Base-by-base conservation (phyloP, 2,797 vertebrate species). In the Catostomus latipinnis region DNA sequence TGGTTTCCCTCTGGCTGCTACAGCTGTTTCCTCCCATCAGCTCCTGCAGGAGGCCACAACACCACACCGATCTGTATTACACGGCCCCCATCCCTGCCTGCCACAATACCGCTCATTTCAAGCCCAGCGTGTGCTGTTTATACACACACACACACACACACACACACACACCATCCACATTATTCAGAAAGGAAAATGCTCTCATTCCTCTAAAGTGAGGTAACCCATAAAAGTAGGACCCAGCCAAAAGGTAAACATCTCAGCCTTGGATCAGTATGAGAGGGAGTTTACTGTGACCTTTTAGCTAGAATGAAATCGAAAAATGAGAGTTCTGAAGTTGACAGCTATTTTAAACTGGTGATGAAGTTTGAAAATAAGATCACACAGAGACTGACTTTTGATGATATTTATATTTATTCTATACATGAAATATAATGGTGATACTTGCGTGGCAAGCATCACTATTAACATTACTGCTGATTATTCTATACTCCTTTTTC, bases 1-100 rank as follows among this genome's bases (percentile, higher is more conserved):
- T 56, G 71, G 49, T 57, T 71, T 69, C 71, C 58, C 78, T 73
- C 75, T 54, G 58, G 76, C 73, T 75, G 72, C 56, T 83, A 76
- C 84, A 87, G 86, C 86, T 87, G 86, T 79, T 85, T 85, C 82
- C 86, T 84, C 71, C 83, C 71, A 65, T 82, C 84, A 85, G 63
- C 78, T 82, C 75, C 82, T 70, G 84, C 86, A 78, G 84, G 86
- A 81, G 77, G 49, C 77, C 76, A 61, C 62, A 82, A 72, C 80
- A 71, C 49, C 71, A 80, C 78, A 52, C 45, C 10, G 13, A 67
- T 80, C 61, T 73, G 70, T 66, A 80, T 73, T 73, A 67, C 77
- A 73, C 46, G 2, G 53, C 82, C 67, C 48, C 71, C 62, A 66
- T 67, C 62, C 68, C 61, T 22, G 78, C 61, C 74, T 75, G 80